Base-by-base conservation (phyloP, 1,140 invertebrate species). In the Glossosoma conforme region DNA sequence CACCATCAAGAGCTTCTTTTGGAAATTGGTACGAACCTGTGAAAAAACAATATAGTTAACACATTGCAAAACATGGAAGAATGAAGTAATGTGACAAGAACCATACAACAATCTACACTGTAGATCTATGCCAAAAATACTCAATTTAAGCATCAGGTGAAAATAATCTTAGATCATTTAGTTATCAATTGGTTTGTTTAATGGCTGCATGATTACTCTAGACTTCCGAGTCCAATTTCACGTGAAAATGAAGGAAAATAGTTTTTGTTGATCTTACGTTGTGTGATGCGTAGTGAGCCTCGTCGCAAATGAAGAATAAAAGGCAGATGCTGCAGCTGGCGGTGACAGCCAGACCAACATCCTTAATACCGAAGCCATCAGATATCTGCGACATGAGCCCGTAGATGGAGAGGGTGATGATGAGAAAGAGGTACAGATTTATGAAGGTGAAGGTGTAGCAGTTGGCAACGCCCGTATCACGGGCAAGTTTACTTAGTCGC, bases 371-470 rank as follows among this genome's bases (percentile, higher is more conserved):
- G 50, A 84, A 79, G 2, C 82, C 82, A 38, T 80, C 78, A 33
- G 81, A 82, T 6, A 84, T 76, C 61, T 83, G 80, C 0, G 81
- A 83, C 58, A 84, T 69, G 2, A 84, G 63, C 0, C 82, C 82
- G 48, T 84, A 84, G 50, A 84, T 80, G 3, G 81, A 83, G 9
- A 84, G 60, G 2, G 81, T 84, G 15, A 83, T 82, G 40, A 81
- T 80, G 15, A 84, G 72, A 56, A 84, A 84, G 4, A 84, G 66
- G 56, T 83, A 83, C 2, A 84, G 68, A 59, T 74, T 79, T 43
- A 83, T 65, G 53, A 81, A 83, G 1, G 76, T 81, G 37, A 83
- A 74, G 0, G 77, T 77, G 51, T 82, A 83, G 54, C 78, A 80
- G 52, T 75, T 75, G 1, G 79, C 76, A 19, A 78, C 76, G 32